A percentile compares a stretch with the other conserved stretches of the same genome.
phyloP scores from a whole-genome alignment of 2,888 invertebrate species.

The Dynastes grantii region DNA sequence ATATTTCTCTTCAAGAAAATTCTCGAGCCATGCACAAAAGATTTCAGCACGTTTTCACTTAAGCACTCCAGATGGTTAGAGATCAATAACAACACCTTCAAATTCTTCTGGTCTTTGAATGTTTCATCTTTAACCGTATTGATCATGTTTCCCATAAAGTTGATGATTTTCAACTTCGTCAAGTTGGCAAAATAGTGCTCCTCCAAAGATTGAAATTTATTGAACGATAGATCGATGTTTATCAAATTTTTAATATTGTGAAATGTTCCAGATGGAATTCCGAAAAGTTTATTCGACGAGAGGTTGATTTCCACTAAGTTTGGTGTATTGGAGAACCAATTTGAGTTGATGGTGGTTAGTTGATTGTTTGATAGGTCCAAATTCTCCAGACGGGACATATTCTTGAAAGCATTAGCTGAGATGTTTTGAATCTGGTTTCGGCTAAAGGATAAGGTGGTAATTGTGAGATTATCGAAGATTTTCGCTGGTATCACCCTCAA shows the following conservation, averaged over 20 bases:
- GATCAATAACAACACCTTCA: background rate
- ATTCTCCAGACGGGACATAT: background rate
- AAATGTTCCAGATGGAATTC: background rate
- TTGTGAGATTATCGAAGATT: conserved; percentile 8
- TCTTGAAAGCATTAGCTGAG: background rate
- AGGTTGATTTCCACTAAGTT: background rate
- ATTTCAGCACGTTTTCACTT: background rate
- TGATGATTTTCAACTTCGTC: background rate
- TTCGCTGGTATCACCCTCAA: background rate
- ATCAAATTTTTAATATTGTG: conserved; percentile 13
- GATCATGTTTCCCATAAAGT: background rate
- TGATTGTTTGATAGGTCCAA: background rate
- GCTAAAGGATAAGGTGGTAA: background rate
- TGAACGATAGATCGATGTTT: conserved; percentile 10
- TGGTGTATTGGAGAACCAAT: conserved; percentile 6
- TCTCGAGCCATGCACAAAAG: background rate
- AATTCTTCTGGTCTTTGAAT: background rate
- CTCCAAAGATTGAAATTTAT: background rate
- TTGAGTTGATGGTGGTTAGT: background rate
- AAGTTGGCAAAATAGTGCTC: background rate
- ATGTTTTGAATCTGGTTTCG: conserved; percentile 10
- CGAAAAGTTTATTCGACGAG: background rate
- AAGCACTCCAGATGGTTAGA: background rate
- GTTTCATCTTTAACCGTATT: background rate
- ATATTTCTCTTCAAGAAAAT: background rate